Conservation (phyloP, 1,140 invertebrate species). For the Heterodera carotae region DNA sequence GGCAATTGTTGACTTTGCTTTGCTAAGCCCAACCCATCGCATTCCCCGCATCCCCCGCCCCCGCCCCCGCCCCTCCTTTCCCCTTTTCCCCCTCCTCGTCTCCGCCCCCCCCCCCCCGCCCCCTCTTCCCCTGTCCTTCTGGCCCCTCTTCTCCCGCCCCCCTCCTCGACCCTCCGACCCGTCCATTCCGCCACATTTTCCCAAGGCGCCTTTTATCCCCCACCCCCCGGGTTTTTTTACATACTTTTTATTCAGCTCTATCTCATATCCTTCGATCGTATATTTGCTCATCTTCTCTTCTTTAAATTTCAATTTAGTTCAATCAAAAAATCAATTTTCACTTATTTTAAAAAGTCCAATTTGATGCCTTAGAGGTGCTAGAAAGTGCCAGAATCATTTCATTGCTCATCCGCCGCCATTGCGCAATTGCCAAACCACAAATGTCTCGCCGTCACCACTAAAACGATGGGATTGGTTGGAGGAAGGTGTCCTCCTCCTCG, state of each 20-base stretch:
- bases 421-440: not conserved
- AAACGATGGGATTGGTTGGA: not conserved
- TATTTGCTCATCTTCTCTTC: not conserved
- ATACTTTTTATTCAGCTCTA: not conserved
- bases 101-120: too few relatives aligned
- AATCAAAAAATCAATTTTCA: not conserved
- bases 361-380: too few relatives aligned
- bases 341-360: not conserved
- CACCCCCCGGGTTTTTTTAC: not conserved
- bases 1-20: not conserved
- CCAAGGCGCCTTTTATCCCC: not conserved
- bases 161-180: too few relatives aligned
- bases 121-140: too few relatives aligned
- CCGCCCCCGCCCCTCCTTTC: too few relatives aligned
- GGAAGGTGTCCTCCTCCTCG: not conserved
- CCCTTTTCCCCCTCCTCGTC: too few relatives aligned
- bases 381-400: not conserved
- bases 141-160: too few relatives aligned
- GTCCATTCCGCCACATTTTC: not conserved
- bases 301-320: not conserved
- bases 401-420: not conserved
- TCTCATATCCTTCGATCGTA: not conserved
- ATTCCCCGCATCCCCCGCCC: too few relatives aligned
- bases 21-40: too few relatives aligned
- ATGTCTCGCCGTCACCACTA: not conserved